Percentiles rank a stretch among this genome's conserved stretches.
phyloP scores from a whole-genome alignment of 2,113 vertebrate genomes.

The Caranx melampygus region DNA sequence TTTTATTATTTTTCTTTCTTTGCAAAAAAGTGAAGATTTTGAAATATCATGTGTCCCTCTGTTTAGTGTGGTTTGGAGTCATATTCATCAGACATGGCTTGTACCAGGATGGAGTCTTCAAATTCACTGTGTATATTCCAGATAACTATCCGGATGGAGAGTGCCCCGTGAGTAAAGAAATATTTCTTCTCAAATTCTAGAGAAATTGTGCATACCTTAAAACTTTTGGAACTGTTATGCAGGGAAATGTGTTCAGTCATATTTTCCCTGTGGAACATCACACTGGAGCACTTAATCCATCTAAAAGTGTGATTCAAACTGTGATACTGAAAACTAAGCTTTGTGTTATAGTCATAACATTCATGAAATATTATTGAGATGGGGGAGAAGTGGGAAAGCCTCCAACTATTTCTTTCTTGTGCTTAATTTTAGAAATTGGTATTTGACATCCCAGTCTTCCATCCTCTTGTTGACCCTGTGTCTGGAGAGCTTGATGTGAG shows the following conservation, averaged over 20 bases:
- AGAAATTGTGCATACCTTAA: neutral
- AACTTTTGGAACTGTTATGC: neutral
- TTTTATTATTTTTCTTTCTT: neutral
- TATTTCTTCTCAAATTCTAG: neutral
- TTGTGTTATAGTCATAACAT: neutral
- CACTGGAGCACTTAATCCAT: neutral
- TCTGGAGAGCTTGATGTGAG: constrained; percentile 97
- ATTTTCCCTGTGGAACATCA: neutral
- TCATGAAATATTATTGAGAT: no score
- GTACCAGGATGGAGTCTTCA: constrained; percentile 98
- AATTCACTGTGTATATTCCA: constrained; percentile 99
- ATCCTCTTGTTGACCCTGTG: constrained; percentile 93
- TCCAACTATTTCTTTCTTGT: neutral
- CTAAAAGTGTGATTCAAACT: neutral
- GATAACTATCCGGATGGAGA: constrained; percentile 99
- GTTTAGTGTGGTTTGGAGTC: constrained; percentile 99
- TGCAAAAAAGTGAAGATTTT: constrained; percentile 1
- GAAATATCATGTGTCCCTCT: neutral
- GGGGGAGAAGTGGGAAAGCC: neutral
- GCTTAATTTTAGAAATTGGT: constrained; percentile 88
- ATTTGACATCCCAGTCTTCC: constrained; percentile 97
- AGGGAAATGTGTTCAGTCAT: neutral
- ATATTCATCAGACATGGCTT: constrained; percentile 98
- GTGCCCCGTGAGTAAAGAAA: constrained; percentile 85
- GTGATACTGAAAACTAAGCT: neutral